Evolutionary conservation across 2,113 vertebrate genomes (phyloP).

Genomic region (Oreochromis aureus): DNA sequence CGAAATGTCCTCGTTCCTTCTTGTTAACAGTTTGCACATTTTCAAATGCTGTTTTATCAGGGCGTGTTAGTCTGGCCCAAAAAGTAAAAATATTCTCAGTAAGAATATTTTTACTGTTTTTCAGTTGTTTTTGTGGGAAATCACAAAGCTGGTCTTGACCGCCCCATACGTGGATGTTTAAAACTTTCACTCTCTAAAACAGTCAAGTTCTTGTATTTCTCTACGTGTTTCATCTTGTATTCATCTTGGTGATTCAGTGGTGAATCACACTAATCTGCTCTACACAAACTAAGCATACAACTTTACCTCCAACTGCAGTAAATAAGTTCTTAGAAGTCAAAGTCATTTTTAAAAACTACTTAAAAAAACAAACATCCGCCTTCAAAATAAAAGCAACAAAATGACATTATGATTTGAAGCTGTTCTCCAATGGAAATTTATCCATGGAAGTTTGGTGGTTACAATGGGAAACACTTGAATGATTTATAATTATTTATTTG

Average conservation of each 20-base stretch:
- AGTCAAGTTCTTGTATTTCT: neutral
- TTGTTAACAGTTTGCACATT: neutral
- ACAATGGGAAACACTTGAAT: neutral
- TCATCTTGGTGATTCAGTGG: neutral
- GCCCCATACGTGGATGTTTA: neutral
- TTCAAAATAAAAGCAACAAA: neutral
- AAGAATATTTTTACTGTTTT: neutral
- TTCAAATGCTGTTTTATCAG: neutral
- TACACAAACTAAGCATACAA: neutral
- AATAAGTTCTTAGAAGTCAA: neutral
- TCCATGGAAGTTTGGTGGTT: neutral
- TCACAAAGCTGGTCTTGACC: neutral
- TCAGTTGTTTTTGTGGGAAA: neutral
- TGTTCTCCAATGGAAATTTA: neutral
- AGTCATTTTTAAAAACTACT: neutral
- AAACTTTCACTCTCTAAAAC: neutral
- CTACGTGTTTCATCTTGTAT: neutral
- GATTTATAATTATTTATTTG: neutral
- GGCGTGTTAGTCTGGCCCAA: neutral
- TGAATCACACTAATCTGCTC: neutral
- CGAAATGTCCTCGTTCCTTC: neutral
- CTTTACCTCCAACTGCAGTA: neutral
- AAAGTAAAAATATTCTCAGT: neutral
- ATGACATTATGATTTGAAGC: neutral
- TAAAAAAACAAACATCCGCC: neutral